Evolutionary conservation across 2,113 vertebrate genomes (phyloP).

Genomic region (Sorex fumeus): DNA sequence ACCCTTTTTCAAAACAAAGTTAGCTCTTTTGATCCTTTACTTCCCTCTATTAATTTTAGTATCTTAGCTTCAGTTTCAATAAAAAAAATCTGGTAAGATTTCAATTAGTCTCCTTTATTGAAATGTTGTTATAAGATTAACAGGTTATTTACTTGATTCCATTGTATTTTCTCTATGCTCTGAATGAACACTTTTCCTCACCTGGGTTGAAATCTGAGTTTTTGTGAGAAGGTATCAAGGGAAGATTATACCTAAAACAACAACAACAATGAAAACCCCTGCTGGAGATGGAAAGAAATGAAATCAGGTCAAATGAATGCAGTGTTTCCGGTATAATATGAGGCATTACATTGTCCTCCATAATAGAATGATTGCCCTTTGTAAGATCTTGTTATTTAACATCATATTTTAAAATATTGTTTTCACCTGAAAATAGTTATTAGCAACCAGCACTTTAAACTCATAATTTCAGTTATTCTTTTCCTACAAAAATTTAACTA

Average conservation of each 20-base stretch:
- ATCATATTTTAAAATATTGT: slow-evolving; percentile 11
- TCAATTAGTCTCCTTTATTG: not conserved
- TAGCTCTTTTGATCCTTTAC: not conserved
- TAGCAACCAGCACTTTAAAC: not conserved
- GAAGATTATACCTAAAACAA: not conserved
- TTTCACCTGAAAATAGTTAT: not conserved
- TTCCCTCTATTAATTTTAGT: not conserved
- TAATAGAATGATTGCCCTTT: not conserved
- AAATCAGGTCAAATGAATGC: not conserved
- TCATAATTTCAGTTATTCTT: not conserved
- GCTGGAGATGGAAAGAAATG: not conserved
- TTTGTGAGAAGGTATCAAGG: not conserved
- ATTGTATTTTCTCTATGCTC: not conserved
- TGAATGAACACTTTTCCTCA: not conserved
- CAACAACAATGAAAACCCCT: not conserved
- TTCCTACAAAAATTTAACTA: not conserved
- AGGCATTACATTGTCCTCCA: not conserved
- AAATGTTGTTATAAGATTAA: not conserved
- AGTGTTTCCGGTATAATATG: not conserved
- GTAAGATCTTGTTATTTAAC: slow-evolving; percentile 25
- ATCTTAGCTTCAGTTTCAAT: not conserved
- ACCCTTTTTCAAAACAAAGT: slow-evolving; percentile 4
- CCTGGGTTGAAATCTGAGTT: not conserved
- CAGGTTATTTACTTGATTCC: not conserved
- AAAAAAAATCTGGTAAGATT: not conserved